A percentile compares a stretch with the other conserved stretches of the same genome.
These are phyloP conservation scores for Pogonognathellus flavescens DNA, from an alignment of 1,140 invertebrate genomes.

Conservation along the genomic window DNA sequence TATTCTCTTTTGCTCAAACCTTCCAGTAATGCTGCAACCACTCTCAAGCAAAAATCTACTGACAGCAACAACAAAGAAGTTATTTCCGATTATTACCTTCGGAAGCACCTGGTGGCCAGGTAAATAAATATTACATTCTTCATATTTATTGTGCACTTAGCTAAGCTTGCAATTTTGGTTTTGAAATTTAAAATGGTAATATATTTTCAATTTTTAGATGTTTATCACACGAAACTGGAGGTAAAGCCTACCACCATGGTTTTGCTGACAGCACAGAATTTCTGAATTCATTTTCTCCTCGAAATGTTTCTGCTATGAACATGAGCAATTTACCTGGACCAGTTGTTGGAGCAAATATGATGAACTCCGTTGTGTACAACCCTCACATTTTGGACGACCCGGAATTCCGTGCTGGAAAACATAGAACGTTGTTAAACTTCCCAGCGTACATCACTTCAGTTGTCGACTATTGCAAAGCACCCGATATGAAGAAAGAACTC, in stretches of 20 bases:
- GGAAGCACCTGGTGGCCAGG: neutral
- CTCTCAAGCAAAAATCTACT: conserved; percentile 17
- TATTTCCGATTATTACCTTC: neutral
- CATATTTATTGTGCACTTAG: conserved; percentile 10
- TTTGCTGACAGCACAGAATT: conserved; percentile 24
- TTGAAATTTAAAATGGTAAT: no score
- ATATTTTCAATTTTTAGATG: conserved; percentile 51
- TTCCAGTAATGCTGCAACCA: conserved; percentile 18
- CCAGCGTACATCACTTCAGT: conserved; percentile 96
- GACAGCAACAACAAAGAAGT: neutral
- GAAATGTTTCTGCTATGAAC: neutral
- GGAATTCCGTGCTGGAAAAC: conserved; percentile 90
- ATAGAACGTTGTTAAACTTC: conserved; percentile 93
- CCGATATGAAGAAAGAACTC: conserved; percentile 96
- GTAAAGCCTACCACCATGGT: conserved; percentile 26
- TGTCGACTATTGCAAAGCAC: conserved; percentile 95
- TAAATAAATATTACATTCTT: conserved; percentile 10
- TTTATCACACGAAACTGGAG: conserved; percentile 40
- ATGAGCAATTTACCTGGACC: conserved; percentile 69
- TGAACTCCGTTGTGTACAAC: conserved; percentile 75
- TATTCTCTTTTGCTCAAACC: conserved; percentile 87
- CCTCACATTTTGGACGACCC: conserved; percentile 94
- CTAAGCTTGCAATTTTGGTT: no score
- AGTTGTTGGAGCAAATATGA: neutral
- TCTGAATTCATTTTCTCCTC: conserved; percentile 1